Base-by-base conservation (phyloP, 2,888 invertebrate genomes). In the Ellobium chinense region DNA sequence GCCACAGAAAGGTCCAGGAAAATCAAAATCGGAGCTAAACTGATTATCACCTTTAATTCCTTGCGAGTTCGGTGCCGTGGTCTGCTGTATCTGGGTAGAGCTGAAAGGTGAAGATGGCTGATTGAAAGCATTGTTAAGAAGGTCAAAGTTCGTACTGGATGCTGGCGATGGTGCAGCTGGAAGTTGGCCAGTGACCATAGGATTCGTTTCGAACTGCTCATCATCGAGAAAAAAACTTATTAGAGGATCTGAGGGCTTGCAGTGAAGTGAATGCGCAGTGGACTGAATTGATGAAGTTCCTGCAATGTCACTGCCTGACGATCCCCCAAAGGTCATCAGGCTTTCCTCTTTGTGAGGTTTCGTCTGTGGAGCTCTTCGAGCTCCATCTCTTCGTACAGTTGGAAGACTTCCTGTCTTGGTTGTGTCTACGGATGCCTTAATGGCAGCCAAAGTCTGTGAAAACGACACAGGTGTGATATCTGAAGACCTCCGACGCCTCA, bases 141-240 rank as follows among this genome's bases (percentile, higher is more conserved):
- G 29, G 34, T 75, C 24, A 31, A 54, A 27, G n/a, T n/a, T n/a
- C n/a, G n/a, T n/a, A 36, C 14, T 56, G 31, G 65, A 12, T 2
- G 66, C n/a, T 14, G 34, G 39, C n/a, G 54, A 27, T 7, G 56
- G 9, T 36, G 79, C 5, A 12, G 63, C 18, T 1, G 36, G 9
- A 2, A 76, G 56, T 5, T 76, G n/a, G 7, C 81, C 81, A n/a
- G 83, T 78, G 9, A 83, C 83, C 81, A 81, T 75, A 4, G 81
- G 83, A 37, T 83, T 73, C 2, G 56, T 29, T 21, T 72, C 39
- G 39, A 83, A 81, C 24, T 62, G 46, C n/a, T 14, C 27, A 39
- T 81, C 76, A 56, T 83, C 75, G 14, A 78, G 24, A 37, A 83
- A 83, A 54, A 83, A 81, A 31, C 76, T 81, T 37, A 83, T 63